Conservation (phyloP, 2,888 invertebrate genomes). For the Ashinkailepas kermadecensis region DNA sequence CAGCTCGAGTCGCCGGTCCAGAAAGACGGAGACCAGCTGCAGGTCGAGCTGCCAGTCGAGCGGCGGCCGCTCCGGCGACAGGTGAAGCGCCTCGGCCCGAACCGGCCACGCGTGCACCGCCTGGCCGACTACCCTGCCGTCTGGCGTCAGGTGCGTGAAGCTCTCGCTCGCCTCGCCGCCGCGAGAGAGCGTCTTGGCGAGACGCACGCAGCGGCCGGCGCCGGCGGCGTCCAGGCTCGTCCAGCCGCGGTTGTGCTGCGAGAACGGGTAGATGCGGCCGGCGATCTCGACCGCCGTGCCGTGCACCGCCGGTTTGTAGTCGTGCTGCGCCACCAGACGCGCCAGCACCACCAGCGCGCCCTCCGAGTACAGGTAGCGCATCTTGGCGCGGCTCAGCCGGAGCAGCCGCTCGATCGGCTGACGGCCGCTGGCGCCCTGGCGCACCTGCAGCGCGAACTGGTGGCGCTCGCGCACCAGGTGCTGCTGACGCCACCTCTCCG, state of each 20-base stretch:
- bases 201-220: background rate
- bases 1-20: conserved; percentile 11
- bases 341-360: background rate
- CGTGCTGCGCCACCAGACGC: background rate
- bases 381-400: conserved; percentile 6
- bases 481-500: background rate
- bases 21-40: background rate
- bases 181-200: background rate
- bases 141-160: background rate
- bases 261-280: background rate
- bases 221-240: background rate
- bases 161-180: background rate
- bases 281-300: background rate
- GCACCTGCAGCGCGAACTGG: background rate
- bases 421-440: background rate
- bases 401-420: background rate
- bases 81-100: conserved; percentile 10
- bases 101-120: conserved; percentile 16
- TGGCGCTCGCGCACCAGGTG: conserved; percentile 10
- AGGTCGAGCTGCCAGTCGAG: conserved; percentile 8
- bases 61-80: conserved; percentile 7
- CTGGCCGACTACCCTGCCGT: background rate
- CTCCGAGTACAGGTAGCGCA: conserved; percentile 5
- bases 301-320: background rate
- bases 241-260: background rate